Evolutionary conservation across 1,140 invertebrate species (phyloP).

Genomic region (Gonatopus flavifemur): DNA sequence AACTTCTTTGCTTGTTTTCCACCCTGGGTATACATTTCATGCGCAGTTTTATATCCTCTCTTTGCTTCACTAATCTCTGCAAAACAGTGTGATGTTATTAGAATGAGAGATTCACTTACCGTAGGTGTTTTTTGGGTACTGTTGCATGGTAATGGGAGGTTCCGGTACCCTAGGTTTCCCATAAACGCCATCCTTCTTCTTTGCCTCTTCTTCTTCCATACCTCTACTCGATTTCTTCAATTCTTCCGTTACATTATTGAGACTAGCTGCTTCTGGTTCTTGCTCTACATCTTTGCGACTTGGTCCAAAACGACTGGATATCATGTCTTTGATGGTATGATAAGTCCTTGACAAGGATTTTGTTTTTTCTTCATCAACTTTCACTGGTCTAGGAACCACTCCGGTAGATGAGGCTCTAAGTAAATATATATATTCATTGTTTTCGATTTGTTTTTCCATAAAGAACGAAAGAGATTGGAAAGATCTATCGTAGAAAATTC

Average conservation of each 20-base stretch:
- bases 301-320: conserved; percentile 75
- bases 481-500: neutral
- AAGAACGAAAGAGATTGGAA: no score
- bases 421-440: no score
- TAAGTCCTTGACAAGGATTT: conserved; percentile 76
- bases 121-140: conserved; percentile 49
- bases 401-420: conserved; percentile 40
- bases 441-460: no score
- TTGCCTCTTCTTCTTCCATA: conserved; percentile 49
- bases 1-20: no score
- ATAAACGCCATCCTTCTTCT: conserved; percentile 59
- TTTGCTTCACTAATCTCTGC: no score
- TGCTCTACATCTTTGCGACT: conserved; percentile 61
- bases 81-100: no score
- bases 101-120: conserved; percentile 27
- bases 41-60: no score
- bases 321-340: conserved; percentile 82
- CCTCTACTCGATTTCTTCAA: conserved; percentile 58
- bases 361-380: conserved; percentile 61
- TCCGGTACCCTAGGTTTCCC: conserved; percentile 61
- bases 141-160: conserved; percentile 48
- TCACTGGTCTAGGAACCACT: conserved; percentile 35
- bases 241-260: conserved; percentile 65
- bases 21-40: no score
- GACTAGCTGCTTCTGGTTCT: conserved; percentile 63